Evolutionary conservation across 2,797 vertebrate genomes (phyloP), one percentile per base, ranked within the genome.

Genomic region (Hydrolagus colliei): DNA sequence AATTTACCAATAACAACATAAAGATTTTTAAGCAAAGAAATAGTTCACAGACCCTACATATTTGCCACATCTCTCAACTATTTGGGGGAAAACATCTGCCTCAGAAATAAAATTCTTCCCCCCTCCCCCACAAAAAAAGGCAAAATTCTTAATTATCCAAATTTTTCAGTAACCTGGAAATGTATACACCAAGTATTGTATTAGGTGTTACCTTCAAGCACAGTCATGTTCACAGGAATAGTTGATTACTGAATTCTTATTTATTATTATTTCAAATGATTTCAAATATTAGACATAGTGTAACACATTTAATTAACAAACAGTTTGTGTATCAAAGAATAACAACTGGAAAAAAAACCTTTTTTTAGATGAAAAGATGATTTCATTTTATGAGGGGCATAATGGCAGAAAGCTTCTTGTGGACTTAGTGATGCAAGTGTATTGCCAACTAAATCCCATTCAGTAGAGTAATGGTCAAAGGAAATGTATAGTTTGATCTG

Each of bases 391-490:
- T 71, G 27, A 52, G 9, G 20, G 32, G 41, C 35, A 68, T 68
- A 71, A 63, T 52, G 32, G 20, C 9, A 32, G 18, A 71, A 71
- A 71, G 63, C 65, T 32, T 18, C n/a, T 71, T 9, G 11, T 20
- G 16, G 41, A 76, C 13, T 76, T 18, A 52, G 41, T 52, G 41
- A 0, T 22, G 61, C 61, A 84, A 71, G 65, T 41, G 41, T 71
- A n/a, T 27, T 84, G 20, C 41, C 27, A 71, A 41, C 16, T 71
- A 84, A 84, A 84, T 84, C 79, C 27, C 32, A 84, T 71, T 84
- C 32, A 32, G 41, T n/a, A 67, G 22, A 67, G 27, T 32, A 82
- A 41, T 82, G 79, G 79, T 82, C 79, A 82, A 82, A 82, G 63
- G 13, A 16, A 82, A 82, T 67, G 68, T 82, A 7, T 68, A 82